phyloP scores from a whole-genome alignment of 2,797 vertebrate genomes.

The Lepilemur ruficaudatus region DNA sequence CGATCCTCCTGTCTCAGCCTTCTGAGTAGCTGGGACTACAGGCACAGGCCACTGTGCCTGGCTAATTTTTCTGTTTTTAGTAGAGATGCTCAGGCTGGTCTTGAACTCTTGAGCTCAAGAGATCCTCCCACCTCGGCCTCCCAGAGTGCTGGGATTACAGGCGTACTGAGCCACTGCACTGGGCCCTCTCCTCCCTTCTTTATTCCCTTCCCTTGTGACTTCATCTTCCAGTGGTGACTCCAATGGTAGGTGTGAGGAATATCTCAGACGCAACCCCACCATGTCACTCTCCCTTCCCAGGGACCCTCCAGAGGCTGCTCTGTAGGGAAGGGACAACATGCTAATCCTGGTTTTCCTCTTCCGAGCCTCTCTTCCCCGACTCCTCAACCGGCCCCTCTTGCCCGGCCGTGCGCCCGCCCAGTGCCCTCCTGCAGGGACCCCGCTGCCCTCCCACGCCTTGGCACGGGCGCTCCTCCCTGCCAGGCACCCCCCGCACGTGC shows the following conservation, averaged over 20 bases:
- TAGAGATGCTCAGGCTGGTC: too few species aligned
- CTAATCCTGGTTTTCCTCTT: neutral
- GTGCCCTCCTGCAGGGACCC: neutral
- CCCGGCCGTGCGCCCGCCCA: fast-evolving
- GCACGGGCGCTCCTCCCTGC: neutral
- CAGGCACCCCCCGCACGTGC: neutral
- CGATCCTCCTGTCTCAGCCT: too few species aligned
- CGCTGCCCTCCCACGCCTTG: neutral
- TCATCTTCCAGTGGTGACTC: neutral
- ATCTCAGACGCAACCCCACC: neutral
- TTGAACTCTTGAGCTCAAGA: too few species aligned
- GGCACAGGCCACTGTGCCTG: too few species aligned
- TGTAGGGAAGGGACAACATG: neutral
- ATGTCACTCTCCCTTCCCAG: neutral
- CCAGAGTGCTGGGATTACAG: too few species aligned
- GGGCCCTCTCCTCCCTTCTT: neutral
- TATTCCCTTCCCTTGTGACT: neutral
- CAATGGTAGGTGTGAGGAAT: too few species aligned
- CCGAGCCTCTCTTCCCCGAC: neutral
- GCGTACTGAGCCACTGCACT: too few species aligned
- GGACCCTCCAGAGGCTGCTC: neutral
- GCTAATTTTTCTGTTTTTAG: too few species aligned
- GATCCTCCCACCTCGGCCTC: too few species aligned
- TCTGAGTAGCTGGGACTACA: too few species aligned
- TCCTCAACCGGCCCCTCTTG: neutral